Conservation (phyloP, 2,113 vertebrate species). For the Scomber japonicus region DNA sequence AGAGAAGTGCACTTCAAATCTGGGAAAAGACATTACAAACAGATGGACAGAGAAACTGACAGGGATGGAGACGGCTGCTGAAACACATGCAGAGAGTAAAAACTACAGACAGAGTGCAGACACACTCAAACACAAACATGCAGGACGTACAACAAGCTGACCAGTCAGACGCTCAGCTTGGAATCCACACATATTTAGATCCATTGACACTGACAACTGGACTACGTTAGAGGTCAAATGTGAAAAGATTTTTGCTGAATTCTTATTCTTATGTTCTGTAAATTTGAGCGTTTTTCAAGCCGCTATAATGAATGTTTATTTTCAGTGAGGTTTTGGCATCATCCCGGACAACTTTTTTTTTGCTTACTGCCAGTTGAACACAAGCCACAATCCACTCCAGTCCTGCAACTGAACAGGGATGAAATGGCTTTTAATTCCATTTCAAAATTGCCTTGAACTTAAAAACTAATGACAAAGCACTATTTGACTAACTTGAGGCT, state of each 20-base stretch:
- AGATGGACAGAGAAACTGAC: slow-evolving; percentile 23
- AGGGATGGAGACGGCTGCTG: neutral
- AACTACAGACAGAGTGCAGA: slow-evolving; percentile 17
- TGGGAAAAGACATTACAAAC: neutral
- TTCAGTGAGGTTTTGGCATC: neutral
- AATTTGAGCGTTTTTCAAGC: neutral
- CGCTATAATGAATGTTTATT: neutral
- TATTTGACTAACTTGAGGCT: slow-evolving; percentile 11
- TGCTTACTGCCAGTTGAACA: neutral
- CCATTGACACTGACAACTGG: fast-evolving
- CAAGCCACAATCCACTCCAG: neutral
- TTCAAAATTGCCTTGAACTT: slow-evolving; percentile 14
- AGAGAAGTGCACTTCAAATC: neutral
- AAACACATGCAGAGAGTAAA: slow-evolving; percentile 16
- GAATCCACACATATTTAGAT: neutral
- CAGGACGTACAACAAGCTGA: slow-evolving; percentile 11
- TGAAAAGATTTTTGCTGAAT: neutral
- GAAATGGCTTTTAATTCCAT: slow-evolving; percentile 16
- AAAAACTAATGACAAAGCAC: slow-evolving; percentile 27
- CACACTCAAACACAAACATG: neutral
- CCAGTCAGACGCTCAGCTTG: neutral
- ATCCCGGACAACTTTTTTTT: neutral
- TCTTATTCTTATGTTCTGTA: neutral
- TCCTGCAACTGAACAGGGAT: neutral
- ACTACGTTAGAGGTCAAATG: neutral